Percentiles rank a stretch among this genome's conserved stretches.
These are phyloP conservation scores for Cyclopterus lumpus DNA, from an alignment of 2,797 vertebrate genomes.

Conservation along the genomic window DNA sequence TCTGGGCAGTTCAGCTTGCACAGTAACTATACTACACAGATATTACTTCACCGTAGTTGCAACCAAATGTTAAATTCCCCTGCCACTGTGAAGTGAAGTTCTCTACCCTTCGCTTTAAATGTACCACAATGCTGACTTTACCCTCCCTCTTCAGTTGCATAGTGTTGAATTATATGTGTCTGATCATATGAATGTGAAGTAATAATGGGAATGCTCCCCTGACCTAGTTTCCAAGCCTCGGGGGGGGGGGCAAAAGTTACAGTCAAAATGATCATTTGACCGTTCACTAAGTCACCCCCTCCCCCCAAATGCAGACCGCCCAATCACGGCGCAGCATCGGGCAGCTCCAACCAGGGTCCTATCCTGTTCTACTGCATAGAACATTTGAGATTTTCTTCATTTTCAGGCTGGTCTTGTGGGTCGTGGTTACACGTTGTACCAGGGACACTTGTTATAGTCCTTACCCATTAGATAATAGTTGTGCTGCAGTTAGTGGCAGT, in stretches of 20 bases:
- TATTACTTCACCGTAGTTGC: neutral
- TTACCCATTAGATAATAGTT: too few species aligned
- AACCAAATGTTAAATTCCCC: neutral
- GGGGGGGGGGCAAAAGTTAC: slow-evolving; percentile 14
- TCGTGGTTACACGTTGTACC: too few species aligned
- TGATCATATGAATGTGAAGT: slow-evolving; percentile 43
- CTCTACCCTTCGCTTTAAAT: neutral
- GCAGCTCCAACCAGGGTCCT: too few species aligned
- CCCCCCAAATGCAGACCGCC: too few species aligned
- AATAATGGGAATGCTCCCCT: slow-evolving; percentile 31
- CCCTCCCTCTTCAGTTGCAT: slow-evolving; percentile 2
- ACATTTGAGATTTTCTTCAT: too few species aligned
- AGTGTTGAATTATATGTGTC: slow-evolving; percentile 34
- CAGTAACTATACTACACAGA: neutral
- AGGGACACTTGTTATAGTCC: too few species aligned
- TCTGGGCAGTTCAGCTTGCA: neutral
- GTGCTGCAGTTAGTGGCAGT: too few species aligned
- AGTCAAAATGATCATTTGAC: slow-evolving; percentile 16
- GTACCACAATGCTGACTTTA: slow-evolving; percentile 12
- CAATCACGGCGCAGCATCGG: too few species aligned
- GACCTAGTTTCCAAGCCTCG: slow-evolving; percentile 34
- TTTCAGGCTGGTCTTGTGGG: too few species aligned
- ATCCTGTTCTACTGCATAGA: too few species aligned
- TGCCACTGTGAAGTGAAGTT: neutral
- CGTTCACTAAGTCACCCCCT: too few species aligned